Percentiles rank a stretch among this genome's conserved stretches.
Conservation (phyloP, 2,113 vertebrate genomes). For the Actenoides lindsayi region DNA sequence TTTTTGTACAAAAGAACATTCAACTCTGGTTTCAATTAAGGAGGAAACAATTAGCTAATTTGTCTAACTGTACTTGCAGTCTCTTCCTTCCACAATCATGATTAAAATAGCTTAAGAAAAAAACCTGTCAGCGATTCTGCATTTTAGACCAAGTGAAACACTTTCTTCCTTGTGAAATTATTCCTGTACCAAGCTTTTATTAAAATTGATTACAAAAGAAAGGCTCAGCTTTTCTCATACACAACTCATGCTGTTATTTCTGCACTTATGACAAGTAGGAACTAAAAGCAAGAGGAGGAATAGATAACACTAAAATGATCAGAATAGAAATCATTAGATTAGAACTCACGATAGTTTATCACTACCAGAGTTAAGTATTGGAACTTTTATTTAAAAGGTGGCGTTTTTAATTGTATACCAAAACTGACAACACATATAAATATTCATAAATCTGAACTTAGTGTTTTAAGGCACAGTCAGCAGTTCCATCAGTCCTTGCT, state of each 20-base stretch:
- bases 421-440: neutral
- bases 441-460: neutral
- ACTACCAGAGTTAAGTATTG: neutral
- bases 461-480: neutral
- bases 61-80: too few relatives aligned
- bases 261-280: neutral
- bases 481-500: neutral
- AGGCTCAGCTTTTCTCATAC: neutral
- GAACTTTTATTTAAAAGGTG: neutral
- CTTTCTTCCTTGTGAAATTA: neutral
- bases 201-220: neutral
- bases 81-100: neutral
- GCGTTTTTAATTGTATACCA: neutral
- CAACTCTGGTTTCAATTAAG: neutral
- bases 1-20: too few relatives aligned
- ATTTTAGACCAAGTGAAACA: neutral
- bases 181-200: neutral
- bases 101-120: neutral
- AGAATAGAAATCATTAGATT: neutral
- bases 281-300: neutral
- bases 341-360: neutral
- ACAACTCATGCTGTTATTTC: neutral
- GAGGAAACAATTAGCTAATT: neutral
- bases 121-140: neutral
- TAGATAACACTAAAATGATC: neutral